These are phyloP conservation scores for Canis aureus DNA, from an alignment of 2,113 vertebrate genomes.

Conservation along the genomic window DNA sequence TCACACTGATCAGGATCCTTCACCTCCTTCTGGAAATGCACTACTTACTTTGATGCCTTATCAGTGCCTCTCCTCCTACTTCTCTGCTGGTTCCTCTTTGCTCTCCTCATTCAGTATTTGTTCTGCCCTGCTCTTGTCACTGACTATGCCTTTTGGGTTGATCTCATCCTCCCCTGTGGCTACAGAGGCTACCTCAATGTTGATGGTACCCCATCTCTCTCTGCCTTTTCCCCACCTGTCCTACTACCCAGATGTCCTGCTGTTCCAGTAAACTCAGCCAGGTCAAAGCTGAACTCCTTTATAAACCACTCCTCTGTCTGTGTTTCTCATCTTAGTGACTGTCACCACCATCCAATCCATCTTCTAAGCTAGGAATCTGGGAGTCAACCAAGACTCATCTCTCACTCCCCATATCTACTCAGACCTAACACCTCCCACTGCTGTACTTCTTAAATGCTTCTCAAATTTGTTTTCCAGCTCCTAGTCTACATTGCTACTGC, in stretches of 20 bases:
- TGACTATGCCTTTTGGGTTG: background rate
- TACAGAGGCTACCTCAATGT: background rate
- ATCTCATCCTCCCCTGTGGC: background rate
- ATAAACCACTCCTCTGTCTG: background rate
- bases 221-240: background rate
- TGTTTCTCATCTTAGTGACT: constrained; percentile 25
- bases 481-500: background rate
- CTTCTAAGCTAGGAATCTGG: constrained; percentile 9
- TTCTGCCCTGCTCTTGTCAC: background rate
- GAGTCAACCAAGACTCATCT: constrained; percentile 2
- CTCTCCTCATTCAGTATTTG: background rate
- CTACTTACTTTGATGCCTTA: background rate
- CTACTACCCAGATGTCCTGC: background rate
- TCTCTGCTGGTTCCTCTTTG: background rate
- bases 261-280: background rate
- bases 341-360: background rate
- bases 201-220: background rate
- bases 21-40: background rate
- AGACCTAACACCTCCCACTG: background rate
- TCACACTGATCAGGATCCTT: background rate
- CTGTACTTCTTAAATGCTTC: background rate
- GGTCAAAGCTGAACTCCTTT: background rate
- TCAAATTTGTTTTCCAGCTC: background rate
- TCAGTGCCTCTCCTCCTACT: background rate
- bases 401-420: background rate